Evolutionary conservation across 2,113 vertebrate species (phyloP).

Genomic region (Empidonax traillii): DNA sequence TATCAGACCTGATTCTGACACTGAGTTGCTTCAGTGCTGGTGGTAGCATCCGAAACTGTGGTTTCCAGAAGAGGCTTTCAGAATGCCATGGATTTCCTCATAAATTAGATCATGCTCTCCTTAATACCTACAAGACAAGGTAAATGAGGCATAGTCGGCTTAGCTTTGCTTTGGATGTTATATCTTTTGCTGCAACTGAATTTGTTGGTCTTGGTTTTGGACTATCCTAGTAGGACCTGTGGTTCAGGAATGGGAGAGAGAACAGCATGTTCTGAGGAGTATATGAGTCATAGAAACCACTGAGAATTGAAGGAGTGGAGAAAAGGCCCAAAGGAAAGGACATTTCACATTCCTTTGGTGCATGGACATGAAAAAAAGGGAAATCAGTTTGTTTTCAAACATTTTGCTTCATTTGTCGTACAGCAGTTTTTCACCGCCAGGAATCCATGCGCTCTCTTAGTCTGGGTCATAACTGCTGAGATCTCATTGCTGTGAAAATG

Average conservation of each 20-base stretch:
- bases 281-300: not conserved
- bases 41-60: not conserved
- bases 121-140: not conserved
- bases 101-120: not conserved
- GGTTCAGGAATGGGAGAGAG: not conserved
- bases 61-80: not conserved
- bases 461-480: not conserved
- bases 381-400: not conserved
- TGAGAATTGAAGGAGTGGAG: not conserved
- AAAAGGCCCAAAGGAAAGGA: not conserved
- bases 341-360: not conserved
- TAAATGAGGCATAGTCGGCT: not conserved
- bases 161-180: not conserved
- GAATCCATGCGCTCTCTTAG: not conserved
- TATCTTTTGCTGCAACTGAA: not conserved
- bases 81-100: not conserved
- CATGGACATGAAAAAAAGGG: not conserved
- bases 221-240: not conserved
- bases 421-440: not conserved
- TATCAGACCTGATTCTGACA: not conserved
- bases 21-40: not conserved
- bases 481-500: not conserved
- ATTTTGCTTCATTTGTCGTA: not conserved
- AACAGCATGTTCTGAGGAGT: not conserved
- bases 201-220: not conserved